A percentile compares a stretch with the other conserved stretches of the same genome.
Conservation (phyloP, 1,140 invertebrate genomes). For the Diorhabda elongata region DNA sequence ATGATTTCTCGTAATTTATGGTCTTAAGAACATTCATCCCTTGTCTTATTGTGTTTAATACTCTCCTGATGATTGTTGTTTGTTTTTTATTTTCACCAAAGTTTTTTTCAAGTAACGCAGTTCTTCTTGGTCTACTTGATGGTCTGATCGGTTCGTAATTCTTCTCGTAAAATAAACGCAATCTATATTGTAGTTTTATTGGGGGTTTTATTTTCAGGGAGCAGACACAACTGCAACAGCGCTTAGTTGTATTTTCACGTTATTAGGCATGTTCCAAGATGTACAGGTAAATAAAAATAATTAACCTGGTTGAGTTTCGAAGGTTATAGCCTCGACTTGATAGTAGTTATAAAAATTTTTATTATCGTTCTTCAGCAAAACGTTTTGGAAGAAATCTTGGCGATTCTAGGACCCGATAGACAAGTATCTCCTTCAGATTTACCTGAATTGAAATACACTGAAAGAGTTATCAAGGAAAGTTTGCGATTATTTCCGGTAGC, state of each 20-base stretch:
- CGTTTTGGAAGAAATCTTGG: slow-evolving; percentile 29
- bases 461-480: slow-evolving; percentile 68
- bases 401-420: slow-evolving; percentile 32
- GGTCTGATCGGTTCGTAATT: too few species aligned
- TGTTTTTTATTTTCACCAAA: too few species aligned
- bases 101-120: too few species aligned
- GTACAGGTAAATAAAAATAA: slow-evolving; percentile 18
- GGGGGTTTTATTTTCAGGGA: slow-evolving; percentile 12
- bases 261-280: slow-evolving; percentile 21
- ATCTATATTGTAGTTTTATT: too few species aligned
- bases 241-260: slow-evolving; percentile 10
- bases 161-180: too few species aligned
- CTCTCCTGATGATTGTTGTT: too few species aligned
- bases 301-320: background rate
- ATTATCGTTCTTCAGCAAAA: slow-evolving; percentile 16
- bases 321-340: too few species aligned
- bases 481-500: slow-evolving; percentile 63
- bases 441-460: slow-evolving; percentile 62
- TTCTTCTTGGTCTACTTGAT: too few species aligned
- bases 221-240: slow-evolving; percentile 18
- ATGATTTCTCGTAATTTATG: too few species aligned
- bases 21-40: too few species aligned
- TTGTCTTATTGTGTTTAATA: too few species aligned
- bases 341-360: background rate
- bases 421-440: slow-evolving; percentile 51